These are phyloP conservation scores for Myotis lucifugus DNA, from an alignment of 2,113 vertebrate genomes.

Conservation along the genomic window DNA sequence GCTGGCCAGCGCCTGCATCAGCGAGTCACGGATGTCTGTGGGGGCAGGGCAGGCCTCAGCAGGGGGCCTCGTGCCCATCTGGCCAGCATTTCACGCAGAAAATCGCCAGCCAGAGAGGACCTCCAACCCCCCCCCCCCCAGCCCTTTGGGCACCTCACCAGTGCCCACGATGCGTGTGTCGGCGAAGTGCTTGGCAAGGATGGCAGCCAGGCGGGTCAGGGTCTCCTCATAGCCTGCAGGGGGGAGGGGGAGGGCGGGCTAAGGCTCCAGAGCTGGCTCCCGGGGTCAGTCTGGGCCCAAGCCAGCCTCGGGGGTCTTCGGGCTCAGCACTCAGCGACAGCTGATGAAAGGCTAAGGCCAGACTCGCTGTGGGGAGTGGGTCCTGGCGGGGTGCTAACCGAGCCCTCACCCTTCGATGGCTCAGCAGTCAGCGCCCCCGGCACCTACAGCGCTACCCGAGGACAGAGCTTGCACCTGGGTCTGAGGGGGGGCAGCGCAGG, in stretches of 20 bases:
- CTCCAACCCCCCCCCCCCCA: not conserved
- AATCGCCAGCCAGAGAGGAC: not conserved
- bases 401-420: not conserved
- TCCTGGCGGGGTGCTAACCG: not conserved
- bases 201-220: conserved; percentile 93
- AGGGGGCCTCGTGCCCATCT: not conserved
- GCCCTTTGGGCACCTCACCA: conserved; percentile 83
- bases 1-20: conserved; percentile 99
- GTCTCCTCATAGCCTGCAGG: conserved; percentile 95
- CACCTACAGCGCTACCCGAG: not conserved
- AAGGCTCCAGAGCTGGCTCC: not conserved
- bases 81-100: not conserved
- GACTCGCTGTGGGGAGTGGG: not conserved
- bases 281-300: not conserved
- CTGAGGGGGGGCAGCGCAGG: not conserved
- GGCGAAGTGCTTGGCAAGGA: conserved; percentile 97
- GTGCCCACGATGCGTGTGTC: conserved; percentile 96
- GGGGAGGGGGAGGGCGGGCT: not conserved
- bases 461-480: not conserved
- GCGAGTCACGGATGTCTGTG: conserved; percentile 97
- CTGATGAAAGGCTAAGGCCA: not conserved
- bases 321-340: not conserved
- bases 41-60: not conserved
- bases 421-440: not conserved
- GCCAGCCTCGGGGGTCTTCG: not conserved